These are phyloP conservation scores for Zelleria hepariella DNA, from an alignment of 2,888 invertebrate genomes.

Conservation along the genomic window DNA sequence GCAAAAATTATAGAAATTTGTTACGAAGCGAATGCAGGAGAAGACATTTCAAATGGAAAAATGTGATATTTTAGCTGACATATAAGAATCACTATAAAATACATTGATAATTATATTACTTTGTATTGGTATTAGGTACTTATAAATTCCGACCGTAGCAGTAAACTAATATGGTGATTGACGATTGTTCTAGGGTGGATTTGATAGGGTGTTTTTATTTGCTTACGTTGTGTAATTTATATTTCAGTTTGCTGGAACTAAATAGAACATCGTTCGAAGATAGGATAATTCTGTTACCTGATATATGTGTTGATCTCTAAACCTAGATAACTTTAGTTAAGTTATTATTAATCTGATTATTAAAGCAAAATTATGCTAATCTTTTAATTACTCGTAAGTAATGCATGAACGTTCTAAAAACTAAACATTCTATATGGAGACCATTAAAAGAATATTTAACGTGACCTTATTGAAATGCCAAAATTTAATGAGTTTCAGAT, in stretches of 20 bases:
- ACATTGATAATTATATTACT: background rate
- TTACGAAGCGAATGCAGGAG: background rate
- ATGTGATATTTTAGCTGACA: background rate
- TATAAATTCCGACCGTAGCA: background rate
- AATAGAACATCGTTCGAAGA: slow-evolving; percentile 7
- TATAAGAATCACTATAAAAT: background rate
- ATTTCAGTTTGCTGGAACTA: background rate
- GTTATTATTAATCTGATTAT: background rate
- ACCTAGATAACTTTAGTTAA: slow-evolving; percentile 13
- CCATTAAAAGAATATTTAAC: background rate
- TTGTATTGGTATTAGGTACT: background rate
- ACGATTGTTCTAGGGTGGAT: background rate
- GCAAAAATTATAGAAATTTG: too few species aligned
- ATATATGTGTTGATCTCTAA: slow-evolving; percentile 64
- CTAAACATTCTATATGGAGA: slow-evolving; percentile 17
- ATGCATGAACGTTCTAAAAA: too few species aligned
- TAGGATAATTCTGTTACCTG: slow-evolving; percentile 50
- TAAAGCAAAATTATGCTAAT: background rate
- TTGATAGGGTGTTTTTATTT: background rate
- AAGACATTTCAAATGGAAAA: too few species aligned
- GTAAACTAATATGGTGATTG: background rate
- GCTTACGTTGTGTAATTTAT: slow-evolving; percentile 12
- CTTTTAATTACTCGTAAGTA: too few species aligned
- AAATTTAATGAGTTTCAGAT: slow-evolving; percentile 57
- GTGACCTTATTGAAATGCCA: slow-evolving; percentile 31